Conservation (phyloP, 2,888 invertebrate species). For the Gasteruption jaculator region DNA sequence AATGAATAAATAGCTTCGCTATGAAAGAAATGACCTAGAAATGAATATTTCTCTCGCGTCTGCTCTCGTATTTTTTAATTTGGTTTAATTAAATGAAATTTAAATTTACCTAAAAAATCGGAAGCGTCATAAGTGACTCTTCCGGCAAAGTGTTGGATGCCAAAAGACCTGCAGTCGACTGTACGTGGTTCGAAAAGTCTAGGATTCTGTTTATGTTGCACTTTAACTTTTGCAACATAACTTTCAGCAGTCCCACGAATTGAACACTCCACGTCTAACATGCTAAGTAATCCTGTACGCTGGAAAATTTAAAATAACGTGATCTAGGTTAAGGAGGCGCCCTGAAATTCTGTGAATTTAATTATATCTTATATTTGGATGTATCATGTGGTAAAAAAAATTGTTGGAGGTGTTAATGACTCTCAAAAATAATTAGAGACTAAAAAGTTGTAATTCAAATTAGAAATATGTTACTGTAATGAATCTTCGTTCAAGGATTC, state of each 20-base stretch:
- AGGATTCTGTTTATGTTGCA: constrained; percentile 78
- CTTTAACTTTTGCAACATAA: constrained; percentile 75
- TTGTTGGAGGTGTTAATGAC: not conserved
- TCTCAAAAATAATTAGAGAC: too few relatives aligned
- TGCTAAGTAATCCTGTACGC: constrained; percentile 85
- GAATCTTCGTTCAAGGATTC: too few relatives aligned
- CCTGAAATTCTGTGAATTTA: constrained; percentile 3
- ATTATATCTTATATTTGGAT: too few relatives aligned
- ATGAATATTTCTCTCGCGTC: not conserved
- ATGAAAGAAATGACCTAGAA: constrained; percentile 1
- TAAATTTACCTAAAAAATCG: constrained; percentile 69
- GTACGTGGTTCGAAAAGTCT: constrained; percentile 77
- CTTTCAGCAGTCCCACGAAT: constrained; percentile 76
- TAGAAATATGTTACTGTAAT: too few relatives aligned
- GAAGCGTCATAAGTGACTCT: constrained; percentile 84
- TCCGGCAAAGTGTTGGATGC: constrained; percentile 87
- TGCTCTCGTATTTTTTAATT: not conserved
- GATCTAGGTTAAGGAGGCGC: not conserved
- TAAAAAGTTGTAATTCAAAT: too few relatives aligned
- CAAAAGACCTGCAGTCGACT: constrained; percentile 76
- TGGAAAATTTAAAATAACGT: constrained; percentile 32
- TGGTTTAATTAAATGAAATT: too few relatives aligned
- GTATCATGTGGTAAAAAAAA: too few relatives aligned
- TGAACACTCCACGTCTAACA: constrained; percentile 89
- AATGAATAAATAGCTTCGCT: not conserved